These are phyloP conservation scores for Epistrophe eligans DNA, from an alignment of 2,888 invertebrate species.

Conservation along the genomic window DNA sequence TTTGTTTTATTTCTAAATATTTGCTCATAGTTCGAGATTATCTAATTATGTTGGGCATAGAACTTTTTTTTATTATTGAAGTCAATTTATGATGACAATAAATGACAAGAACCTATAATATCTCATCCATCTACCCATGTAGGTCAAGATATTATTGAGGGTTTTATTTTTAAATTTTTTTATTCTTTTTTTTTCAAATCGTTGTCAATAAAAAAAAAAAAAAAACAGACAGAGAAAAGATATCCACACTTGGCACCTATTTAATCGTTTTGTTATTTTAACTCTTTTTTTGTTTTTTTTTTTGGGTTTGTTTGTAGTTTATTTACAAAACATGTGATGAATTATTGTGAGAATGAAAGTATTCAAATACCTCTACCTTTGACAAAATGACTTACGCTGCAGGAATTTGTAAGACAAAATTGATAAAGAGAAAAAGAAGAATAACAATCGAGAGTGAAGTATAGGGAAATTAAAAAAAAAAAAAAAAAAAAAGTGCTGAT, in stretches of 20 bases:
- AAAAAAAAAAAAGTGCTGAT: constrained; percentile 12
- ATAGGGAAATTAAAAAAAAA: constrained; percentile 30
- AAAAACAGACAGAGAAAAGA: constrained; percentile 40
- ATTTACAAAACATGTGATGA: constrained; percentile 64
- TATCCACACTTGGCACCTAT: constrained; percentile 60
- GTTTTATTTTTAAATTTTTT: constrained; percentile 39
- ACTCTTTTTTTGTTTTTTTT: constrained; percentile 18
- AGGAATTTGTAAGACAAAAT: constrained; percentile 57
- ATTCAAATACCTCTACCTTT: constrained; percentile 47
- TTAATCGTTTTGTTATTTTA: constrained; percentile 54
- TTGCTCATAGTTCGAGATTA: constrained; percentile 44
- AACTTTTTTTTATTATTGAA: not conserved
- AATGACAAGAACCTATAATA: constrained; percentile 35
- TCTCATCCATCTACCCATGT: constrained; percentile 22
- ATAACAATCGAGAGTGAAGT: constrained; percentile 44
- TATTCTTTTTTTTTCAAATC: constrained; percentile 46
- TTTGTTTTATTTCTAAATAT: constrained; percentile 31
- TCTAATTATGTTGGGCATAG: constrained; percentile 25
- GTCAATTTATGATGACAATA: constrained; percentile 30
- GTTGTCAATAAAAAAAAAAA: constrained; percentile 36
- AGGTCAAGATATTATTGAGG: constrained; percentile 66
- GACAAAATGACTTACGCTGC: constrained; percentile 60
- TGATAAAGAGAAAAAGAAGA: constrained; percentile 7
- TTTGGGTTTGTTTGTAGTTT: constrained; percentile 18
- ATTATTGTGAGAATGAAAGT: constrained; percentile 58